A percentile compares a stretch with the other conserved stretches of the same genome.
Conservation (phyloP, 2,797 vertebrate genomes). For the Amphiprion clarkii region DNA sequence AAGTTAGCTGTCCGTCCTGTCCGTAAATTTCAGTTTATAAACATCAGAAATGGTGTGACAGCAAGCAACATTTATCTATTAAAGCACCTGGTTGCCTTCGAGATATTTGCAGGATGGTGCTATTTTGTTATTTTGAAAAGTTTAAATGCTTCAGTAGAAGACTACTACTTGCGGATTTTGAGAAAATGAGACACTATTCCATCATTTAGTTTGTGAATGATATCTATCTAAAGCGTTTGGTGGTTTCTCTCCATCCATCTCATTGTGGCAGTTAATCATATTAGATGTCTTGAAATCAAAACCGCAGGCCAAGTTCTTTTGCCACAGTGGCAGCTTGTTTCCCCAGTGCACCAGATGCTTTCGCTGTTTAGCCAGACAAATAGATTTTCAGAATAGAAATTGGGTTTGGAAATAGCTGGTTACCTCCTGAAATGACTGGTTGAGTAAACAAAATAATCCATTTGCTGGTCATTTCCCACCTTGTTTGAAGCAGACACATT, state of each 20-base stretch:
- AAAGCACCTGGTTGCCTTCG: conserved; percentile 47
- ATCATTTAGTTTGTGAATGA: conserved; percentile 26
- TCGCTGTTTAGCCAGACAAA: conserved; percentile 53
- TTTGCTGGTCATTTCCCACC: conserved; percentile 38
- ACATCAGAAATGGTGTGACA: conserved; percentile 22
- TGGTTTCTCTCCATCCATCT: conserved; percentile 24
- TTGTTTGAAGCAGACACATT: conserved; percentile 37
- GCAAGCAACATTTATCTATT: conserved; percentile 43
- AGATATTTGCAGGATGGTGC: conserved; percentile 31
- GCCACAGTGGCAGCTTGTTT: conserved; percentile 56
- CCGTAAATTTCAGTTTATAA: conserved; percentile 34
- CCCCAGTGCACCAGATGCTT: conserved; percentile 53
- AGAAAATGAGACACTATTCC: conserved; percentile 6
- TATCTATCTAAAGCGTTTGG: neutral
- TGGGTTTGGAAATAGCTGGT: conserved; percentile 17
- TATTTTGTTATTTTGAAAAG: conserved; percentile 11
- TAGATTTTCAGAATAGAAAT: conserved; percentile 36
- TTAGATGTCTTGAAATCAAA: conserved; percentile 44
- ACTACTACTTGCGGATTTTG: conserved; percentile 9
- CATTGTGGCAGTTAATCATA: conserved; percentile 26
- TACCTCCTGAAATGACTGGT: conserved; percentile 31
- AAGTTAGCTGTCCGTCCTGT: conserved; percentile 6
- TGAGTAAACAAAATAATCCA: conserved; percentile 37
- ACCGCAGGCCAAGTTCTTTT: conserved; percentile 25
- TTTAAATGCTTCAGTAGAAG: conserved; percentile 13